Evolutionary conservation across 2,888 invertebrate species (phyloP).

Genomic region (Lampropteryx suffumata): DNA sequence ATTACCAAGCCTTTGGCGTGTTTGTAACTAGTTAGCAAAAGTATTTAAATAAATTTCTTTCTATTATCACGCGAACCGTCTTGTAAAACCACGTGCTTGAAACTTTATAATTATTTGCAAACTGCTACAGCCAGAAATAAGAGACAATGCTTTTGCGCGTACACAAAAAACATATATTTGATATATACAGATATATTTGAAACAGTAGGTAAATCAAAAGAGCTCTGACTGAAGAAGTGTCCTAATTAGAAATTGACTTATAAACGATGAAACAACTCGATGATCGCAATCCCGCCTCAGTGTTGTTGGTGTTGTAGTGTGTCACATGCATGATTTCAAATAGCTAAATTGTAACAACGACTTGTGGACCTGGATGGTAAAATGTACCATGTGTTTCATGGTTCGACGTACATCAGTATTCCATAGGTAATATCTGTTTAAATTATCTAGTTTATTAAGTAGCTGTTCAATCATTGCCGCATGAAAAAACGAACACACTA

Average conservation of each 20-base stretch:
- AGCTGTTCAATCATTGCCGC: conserved; percentile 31
- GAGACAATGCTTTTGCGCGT: conserved; percentile 60
- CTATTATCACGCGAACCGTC: conserved; percentile 61
- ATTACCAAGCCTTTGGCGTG: conserved; percentile 68
- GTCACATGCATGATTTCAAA: conserved; percentile 65
- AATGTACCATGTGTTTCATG: conserved; percentile 3
- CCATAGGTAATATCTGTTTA: conserved; percentile 22
- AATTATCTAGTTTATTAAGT: conserved; percentile 23
- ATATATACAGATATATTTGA: conserved; percentile 9
- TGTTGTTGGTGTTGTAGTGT: conserved; percentile 53
- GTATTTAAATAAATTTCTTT: conserved; percentile 52
- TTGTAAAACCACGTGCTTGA: conserved; percentile 67
- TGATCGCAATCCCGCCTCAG: conserved; percentile 79
- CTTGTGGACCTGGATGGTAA: conserved; percentile 12
- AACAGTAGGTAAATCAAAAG: no score
- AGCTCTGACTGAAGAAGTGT: conserved; percentile 13
- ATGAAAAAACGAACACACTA: conserved; percentile 30
- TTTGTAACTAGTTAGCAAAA: conserved; percentile 66
- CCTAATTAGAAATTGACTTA: conserved; percentile 5
- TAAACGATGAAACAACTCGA: conserved; percentile 53
- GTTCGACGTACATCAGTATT: conserved; percentile 17
- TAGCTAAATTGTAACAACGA: conserved; percentile 37
- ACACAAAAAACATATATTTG: conserved; percentile 39
- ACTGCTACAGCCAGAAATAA: conserved; percentile 58
- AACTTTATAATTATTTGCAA: conserved; percentile 62